Evolutionary conservation across 2,888 invertebrate genomes (phyloP).

Genomic region (Cheiracanthium punctorium): DNA sequence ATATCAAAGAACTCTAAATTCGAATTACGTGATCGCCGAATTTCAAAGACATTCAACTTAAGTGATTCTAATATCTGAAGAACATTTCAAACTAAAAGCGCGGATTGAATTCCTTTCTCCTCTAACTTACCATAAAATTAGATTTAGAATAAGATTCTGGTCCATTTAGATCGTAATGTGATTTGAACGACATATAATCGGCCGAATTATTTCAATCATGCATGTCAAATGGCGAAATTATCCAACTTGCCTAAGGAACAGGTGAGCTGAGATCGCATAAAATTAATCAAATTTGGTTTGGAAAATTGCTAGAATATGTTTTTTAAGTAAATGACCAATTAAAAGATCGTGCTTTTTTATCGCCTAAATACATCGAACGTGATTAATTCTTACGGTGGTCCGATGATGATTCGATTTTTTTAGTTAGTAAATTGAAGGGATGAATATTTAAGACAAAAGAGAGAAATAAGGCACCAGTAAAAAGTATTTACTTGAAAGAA

Average conservation of each 20-base stretch:
- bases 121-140: slow-evolving; percentile 49
- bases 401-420: no score
- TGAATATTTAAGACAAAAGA: no score
- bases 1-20: neutral
- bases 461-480: no score
- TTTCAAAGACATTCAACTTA: neutral
- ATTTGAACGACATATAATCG: slow-evolving; percentile 16
- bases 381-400: no score
- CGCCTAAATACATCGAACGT: no score
- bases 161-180: slow-evolving; percentile 46
- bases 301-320: neutral
- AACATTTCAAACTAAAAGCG: neutral
- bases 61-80: neutral
- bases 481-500: no score
- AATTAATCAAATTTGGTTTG: neutral
- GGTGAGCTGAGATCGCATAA: neutral
- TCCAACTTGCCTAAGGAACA: neutral
- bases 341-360: neutral
- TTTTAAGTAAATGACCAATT: neutral
- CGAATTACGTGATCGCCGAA: neutral
- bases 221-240: neutral
- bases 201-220: neutral
- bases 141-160: slow-evolving; percentile 33
- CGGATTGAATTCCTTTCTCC: neutral
- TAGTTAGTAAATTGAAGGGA: no score